Conservation (phyloP, 2,888 invertebrate genomes). For the Eubasilissa splendida region DNA sequence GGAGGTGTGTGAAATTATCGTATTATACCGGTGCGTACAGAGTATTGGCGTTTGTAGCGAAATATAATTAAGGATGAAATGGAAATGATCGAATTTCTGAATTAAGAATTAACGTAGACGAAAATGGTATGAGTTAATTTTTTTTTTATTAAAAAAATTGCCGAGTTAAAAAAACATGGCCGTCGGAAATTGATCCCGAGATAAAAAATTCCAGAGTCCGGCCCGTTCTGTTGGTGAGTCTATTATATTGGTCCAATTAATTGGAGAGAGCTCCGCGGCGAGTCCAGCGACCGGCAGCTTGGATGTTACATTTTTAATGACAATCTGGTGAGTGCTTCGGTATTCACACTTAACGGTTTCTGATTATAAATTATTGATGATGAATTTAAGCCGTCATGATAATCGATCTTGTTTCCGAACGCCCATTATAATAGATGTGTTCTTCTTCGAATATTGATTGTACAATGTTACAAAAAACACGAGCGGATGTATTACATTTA, state of each 20-base stretch:
- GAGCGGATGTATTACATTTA: conserved; percentile 23
- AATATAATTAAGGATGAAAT: too few relatives aligned
- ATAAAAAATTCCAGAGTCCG: not conserved
- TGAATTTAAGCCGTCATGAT: conserved; percentile 36
- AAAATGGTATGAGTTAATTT: too few relatives aligned
- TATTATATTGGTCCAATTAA: not conserved
- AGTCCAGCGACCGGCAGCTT: not conserved
- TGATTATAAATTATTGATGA: conserved; percentile 51
- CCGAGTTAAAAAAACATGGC: too few relatives aligned
- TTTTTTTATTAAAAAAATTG: too few relatives aligned
- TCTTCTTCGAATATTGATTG: conserved; percentile 45
- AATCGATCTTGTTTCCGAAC: conserved; percentile 45
- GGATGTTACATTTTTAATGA: conserved; percentile 20
- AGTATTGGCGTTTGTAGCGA: too few relatives aligned
- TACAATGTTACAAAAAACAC: not conserved
- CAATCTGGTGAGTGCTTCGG: conserved; percentile 30
- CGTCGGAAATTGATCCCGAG: too few relatives aligned
- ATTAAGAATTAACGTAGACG: too few relatives aligned
- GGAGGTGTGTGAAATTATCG: too few relatives aligned
- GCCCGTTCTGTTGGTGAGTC: not conserved
- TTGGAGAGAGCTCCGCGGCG: not conserved
- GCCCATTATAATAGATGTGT: conserved; percentile 40
- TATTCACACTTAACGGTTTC: conserved; percentile 28
- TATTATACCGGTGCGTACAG: too few relatives aligned
- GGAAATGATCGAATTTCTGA: too few relatives aligned